Conservation (phyloP, 1,140 invertebrate genomes). For the Hyphantria cunea region DNA sequence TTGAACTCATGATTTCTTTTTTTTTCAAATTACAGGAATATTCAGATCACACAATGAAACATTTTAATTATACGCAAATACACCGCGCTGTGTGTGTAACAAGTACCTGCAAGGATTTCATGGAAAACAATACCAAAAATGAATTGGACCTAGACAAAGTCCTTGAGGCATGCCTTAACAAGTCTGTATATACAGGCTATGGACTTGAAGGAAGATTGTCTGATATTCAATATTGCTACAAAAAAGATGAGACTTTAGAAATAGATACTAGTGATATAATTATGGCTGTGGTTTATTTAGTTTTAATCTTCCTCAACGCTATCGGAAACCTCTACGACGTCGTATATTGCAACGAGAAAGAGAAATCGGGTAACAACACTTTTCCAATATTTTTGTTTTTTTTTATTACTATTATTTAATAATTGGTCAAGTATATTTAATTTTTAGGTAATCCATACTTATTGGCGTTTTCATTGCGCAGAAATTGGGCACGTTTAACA, state of each 20-base stretch:
- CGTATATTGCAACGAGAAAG: conserved; percentile 30
- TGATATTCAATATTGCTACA: conserved; percentile 38
- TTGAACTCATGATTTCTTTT: no score
- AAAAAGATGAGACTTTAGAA: conserved; percentile 13
- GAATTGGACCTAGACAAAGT: conserved; percentile 20
- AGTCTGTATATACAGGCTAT: conserved; percentile 38
- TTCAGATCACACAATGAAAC: conserved; percentile 68
- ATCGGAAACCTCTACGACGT: conserved; percentile 41
- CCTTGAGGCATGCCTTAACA: conserved; percentile 43
- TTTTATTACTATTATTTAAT: background rate
- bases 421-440: background rate
- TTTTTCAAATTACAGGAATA: conserved; percentile 53
- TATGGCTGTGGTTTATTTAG: conserved; percentile 36
- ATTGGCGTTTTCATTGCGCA: conserved; percentile 59
- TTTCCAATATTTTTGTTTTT: background rate
- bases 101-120: conserved; percentile 43
- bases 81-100: conserved; percentile 79
- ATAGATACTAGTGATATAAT: conserved; percentile 36
- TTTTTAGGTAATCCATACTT: conserved; percentile 63
- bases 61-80: conserved; percentile 80
- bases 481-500: conserved; percentile 58
- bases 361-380: conserved; percentile 44
- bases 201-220: conserved; percentile 32
- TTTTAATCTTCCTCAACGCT: conserved; percentile 39
- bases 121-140: conserved; percentile 26